These are phyloP conservation scores for Helicoverpa zea DNA, from an alignment of 1,140 invertebrate genomes.

Conservation along the genomic window DNA sequence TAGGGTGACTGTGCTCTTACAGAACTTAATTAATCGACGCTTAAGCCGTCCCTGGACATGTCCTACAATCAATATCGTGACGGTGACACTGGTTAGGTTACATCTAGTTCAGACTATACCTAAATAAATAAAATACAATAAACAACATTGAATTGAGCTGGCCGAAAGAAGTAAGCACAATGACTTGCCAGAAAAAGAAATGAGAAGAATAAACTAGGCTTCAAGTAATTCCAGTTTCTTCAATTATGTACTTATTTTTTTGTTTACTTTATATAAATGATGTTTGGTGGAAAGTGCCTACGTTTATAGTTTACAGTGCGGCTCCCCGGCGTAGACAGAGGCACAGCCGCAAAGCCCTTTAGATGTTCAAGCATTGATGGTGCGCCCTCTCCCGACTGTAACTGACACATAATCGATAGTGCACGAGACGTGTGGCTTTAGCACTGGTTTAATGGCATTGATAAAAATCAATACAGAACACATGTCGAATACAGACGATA, in stretches of 20 bases:
- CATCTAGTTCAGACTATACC: conserved; percentile 6
- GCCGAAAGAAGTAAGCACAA: neutral
- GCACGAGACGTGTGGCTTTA: conserved; percentile 45
- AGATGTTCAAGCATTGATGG: conserved; percentile 46
- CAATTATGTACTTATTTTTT: neutral
- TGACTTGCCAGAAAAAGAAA: neutral
- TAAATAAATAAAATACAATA: conserved; percentile 15
- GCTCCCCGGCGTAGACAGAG: neutral
- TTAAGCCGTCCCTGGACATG: conserved; percentile 56
- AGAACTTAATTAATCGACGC: conserved; percentile 82
- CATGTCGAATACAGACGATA: conserved; percentile 2
- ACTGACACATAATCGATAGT: conserved; percentile 57
- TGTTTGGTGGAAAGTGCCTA: too few species aligned
- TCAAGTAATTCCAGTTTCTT: neutral
- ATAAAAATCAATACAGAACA: conserved; percentile 33
- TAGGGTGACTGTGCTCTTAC: conserved; percentile 80
- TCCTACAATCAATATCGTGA: conserved; percentile 36
- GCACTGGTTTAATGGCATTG: conserved; percentile 40
- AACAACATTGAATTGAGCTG: neutral
- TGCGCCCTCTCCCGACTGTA: conserved; percentile 50
- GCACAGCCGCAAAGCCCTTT: neutral
- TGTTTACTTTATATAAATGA: neutral
- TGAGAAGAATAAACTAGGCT: neutral
- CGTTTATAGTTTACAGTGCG: neutral
- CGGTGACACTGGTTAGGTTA: neutral